Evolutionary conservation across 2,888 invertebrate genomes (phyloP).

Genomic region (Neoaliturus tenellus): DNA sequence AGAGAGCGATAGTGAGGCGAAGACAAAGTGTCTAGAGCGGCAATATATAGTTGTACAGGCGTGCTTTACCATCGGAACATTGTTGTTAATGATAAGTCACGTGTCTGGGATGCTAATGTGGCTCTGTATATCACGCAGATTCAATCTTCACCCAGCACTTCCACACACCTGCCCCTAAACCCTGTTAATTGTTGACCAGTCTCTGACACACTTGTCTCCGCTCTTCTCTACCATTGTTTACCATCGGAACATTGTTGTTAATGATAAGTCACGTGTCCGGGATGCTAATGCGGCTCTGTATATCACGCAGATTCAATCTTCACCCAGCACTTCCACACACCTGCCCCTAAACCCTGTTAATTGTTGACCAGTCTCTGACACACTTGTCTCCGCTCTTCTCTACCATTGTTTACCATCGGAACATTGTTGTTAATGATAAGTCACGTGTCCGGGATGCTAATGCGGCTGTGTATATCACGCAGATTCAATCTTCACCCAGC

Average conservation of each 20-base stretch:
- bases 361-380: too few relatives aligned
- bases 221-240: too few relatives aligned
- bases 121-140: too few relatives aligned
- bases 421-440: constrained; percentile 8
- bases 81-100: constrained; percentile 11
- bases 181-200: too few relatives aligned
- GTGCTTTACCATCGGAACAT: constrained; percentile 9
- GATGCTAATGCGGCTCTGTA: too few relatives aligned
- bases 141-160: too few relatives aligned
- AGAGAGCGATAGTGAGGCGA: neutral
- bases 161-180: too few relatives aligned
- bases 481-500: neutral
- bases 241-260: neutral
- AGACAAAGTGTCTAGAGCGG: neutral
- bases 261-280: constrained; percentile 7
- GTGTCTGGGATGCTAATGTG: neutral
- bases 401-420: neutral
- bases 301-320: too few relatives aligned
- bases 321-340: too few relatives aligned
- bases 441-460: constrained; percentile 3
- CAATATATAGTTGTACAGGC: constrained; percentile 19
- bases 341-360: too few relatives aligned
- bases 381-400: too few relatives aligned
- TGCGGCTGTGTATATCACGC: neutral
- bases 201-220: too few relatives aligned